A percentile compares a stretch with the other conserved stretches of the same genome.
Evolutionary conservation across 1,140 invertebrate genomes (phyloP).

Genomic region (Magallana angulata): DNA sequence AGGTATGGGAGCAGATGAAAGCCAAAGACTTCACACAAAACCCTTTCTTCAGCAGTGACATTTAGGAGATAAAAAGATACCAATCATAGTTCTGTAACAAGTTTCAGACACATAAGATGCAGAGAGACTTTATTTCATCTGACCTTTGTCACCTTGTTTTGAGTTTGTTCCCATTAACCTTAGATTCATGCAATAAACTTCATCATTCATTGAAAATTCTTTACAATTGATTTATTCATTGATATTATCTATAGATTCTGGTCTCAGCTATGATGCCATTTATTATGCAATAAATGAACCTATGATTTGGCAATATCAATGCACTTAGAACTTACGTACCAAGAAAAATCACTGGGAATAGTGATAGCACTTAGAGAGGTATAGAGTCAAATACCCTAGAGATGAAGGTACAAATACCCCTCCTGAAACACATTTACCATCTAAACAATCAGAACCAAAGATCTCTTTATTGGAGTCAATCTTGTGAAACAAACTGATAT

Average conservation of each 20-base stretch:
- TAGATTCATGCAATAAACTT: no score
- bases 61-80: slow-evolving; percentile 30
- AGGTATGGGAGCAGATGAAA: neutral
- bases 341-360: no score
- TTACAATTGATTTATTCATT: no score
- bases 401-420: neutral
- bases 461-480: slow-evolving; percentile 19
- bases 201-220: no score
- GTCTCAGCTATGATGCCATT: no score
- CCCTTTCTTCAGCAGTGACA: slow-evolving; percentile 25
- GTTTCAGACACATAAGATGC: slow-evolving; percentile 23
- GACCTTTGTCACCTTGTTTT: neutral
- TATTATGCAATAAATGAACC: no score
- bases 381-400: neutral
- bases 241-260: no score
- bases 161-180: neutral
- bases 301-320: no score
- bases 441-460: neutral
- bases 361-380: no score
- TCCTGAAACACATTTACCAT: neutral
- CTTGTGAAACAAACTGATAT: neutral
- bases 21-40: slow-evolving; percentile 30
- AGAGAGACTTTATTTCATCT: neutral
- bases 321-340: no score
- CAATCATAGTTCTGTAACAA: slow-evolving; percentile 25